A percentile compares a stretch with the other conserved stretches of the same genome.
These are phyloP conservation scores for Hormiphora californensis DNA, from an alignment of 37 sponge, comb jelly and placozoan species.

Conservation along the genomic window DNA sequence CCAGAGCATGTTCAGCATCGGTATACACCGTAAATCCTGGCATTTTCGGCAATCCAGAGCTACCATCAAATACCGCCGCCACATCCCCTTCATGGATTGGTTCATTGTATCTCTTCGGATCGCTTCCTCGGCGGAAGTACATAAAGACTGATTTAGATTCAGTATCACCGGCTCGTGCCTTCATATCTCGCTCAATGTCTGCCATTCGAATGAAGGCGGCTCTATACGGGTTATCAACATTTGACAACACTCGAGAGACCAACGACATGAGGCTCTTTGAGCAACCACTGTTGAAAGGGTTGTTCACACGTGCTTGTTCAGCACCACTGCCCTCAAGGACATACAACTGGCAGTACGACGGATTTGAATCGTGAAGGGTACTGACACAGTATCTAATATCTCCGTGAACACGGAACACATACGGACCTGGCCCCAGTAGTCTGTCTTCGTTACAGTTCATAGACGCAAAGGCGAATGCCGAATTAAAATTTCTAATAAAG, in stretches of 20 bases:
- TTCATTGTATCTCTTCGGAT: not conserved
- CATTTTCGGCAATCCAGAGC: constrained; percentile 7
- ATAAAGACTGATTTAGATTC: not conserved
- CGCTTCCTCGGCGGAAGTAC: not conserved
- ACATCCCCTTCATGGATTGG: not conserved
- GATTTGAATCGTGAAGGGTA: not conserved
- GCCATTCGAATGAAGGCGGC: not conserved
- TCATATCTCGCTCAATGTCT: not conserved
- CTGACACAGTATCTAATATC: not conserved
- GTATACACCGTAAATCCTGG: not conserved
- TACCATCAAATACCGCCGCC: not conserved
- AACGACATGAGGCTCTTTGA: not conserved
- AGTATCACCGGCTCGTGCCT: not conserved
- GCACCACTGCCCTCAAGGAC: not conserved
- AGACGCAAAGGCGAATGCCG: constrained; percentile 13
- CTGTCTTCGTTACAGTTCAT: not conserved
- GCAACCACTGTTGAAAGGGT: not conserved
- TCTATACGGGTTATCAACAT: not conserved
- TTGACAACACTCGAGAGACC: not conserved
- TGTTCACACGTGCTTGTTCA: not conserved
- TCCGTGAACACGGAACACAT: not conserved
- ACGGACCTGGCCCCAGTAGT: constrained; percentile 1
- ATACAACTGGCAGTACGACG: not conserved
- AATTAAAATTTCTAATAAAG: not conserved
- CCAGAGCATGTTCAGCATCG: not conserved